phyloP scores from a whole-genome alignment of 2,888 invertebrate species.

The Leptinotarsa tumamoca region DNA sequence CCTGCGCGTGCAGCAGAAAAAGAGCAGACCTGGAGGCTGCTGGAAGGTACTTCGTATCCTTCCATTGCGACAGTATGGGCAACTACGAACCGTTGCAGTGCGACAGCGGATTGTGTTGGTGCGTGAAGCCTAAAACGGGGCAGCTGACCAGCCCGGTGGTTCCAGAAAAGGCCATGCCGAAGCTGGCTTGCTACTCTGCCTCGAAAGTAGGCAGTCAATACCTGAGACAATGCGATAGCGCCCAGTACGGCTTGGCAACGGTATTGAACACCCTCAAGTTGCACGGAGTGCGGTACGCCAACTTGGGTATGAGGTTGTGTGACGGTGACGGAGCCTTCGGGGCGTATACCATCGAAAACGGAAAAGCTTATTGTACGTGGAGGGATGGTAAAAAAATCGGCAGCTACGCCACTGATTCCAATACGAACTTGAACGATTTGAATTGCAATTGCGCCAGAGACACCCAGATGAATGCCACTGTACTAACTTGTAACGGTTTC shows the following conservation, averaged over 20 bases:
- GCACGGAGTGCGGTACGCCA: slow-evolving; percentile 72
- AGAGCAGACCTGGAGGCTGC: slow-evolving; percentile 69
- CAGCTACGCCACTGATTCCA: slow-evolving; percentile 67
- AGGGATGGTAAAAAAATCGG: slow-evolving; percentile 71
- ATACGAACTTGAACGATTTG: slow-evolving; percentile 62
- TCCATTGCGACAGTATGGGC: slow-evolving; percentile 75
- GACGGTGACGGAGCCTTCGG: slow-evolving; percentile 78
- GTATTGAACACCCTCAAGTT: slow-evolving; percentile 70
- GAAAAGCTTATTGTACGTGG: slow-evolving; percentile 72
- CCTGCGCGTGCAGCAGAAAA: slow-evolving; percentile 76
- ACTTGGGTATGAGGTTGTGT: slow-evolving; percentile 70
- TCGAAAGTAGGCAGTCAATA: slow-evolving; percentile 70
- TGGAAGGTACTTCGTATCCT: slow-evolving; percentile 67
- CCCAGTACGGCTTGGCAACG: slow-evolving; percentile 69
- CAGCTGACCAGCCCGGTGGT: slow-evolving; percentile 70
- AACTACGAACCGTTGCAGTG: slow-evolving; percentile 79
- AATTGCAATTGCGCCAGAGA: slow-evolving; percentile 78
- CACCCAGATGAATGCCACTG: slow-evolving; percentile 68
- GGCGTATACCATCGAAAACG: slow-evolving; percentile 68
- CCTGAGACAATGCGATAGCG: slow-evolving; percentile 76
- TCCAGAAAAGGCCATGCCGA: slow-evolving; percentile 71
- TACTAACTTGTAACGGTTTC: slow-evolving; percentile 68
- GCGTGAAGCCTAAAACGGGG: slow-evolving; percentile 73
- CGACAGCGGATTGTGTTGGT: slow-evolving; percentile 76
- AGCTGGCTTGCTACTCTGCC: slow-evolving; percentile 72